Conservation (phyloP, 2,113 vertebrate species). For the Alaudala cheleensis region DNA sequence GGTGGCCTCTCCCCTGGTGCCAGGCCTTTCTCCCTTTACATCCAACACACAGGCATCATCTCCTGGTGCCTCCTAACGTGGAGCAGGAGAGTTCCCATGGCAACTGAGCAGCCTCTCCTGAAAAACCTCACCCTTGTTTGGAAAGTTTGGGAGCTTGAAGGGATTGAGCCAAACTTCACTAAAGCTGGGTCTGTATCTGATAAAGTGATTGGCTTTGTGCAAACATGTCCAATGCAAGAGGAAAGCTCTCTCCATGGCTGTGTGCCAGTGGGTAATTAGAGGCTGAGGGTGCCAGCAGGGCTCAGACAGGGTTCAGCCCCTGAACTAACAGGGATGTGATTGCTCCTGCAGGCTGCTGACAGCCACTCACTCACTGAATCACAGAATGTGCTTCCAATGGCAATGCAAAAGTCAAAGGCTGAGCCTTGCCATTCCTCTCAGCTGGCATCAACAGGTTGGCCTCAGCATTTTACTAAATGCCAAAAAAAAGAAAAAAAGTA, state of each 20-base stretch:
- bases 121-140: neutral
- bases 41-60: neutral
- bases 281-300: neutral
- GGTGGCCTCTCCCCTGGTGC: neutral
- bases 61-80: neutral
- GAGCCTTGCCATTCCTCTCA: neutral
- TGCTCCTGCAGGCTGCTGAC: neutral
- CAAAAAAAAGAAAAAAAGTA: no score
- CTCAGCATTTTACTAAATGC: neutral
- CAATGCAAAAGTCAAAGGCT: slow-evolving; percentile 34
- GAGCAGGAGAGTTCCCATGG: neutral
- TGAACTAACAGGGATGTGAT: neutral
- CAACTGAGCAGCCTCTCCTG: neutral
- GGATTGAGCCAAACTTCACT: neutral
- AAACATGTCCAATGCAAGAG: neutral
- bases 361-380: neutral
- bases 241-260: neutral
- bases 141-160: neutral
- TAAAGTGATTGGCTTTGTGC: neutral
- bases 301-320: neutral
- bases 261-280: neutral
- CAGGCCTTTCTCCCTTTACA: neutral
- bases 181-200: neutral
- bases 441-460: neutral
- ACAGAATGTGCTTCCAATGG: neutral